Evolutionary conservation across 2,888 invertebrate species (phyloP).

Genomic region (Acronicta psi): DNA sequence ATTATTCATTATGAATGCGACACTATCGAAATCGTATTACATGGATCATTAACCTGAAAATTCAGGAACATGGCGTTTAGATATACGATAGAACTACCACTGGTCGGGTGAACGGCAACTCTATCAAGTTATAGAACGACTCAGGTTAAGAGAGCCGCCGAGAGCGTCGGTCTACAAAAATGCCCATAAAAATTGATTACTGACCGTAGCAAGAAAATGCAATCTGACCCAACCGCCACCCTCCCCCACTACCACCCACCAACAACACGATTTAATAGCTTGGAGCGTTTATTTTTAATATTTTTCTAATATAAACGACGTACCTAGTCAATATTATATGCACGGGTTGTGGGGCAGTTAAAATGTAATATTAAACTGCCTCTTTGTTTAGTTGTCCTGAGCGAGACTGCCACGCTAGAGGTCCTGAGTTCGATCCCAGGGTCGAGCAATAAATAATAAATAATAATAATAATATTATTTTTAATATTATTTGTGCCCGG

Average conservation of each 20-base stretch:
- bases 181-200: slow-evolving; percentile 87
- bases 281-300: slow-evolving; percentile 77
- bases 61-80: slow-evolving; percentile 5
- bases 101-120: slow-evolving; percentile 2
- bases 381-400: too few relatives aligned
- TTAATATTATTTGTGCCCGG: too few relatives aligned
- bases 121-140: slow-evolving; percentile 24
- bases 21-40: slow-evolving; percentile 6
- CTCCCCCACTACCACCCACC: slow-evolving; percentile 53
- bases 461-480: too few relatives aligned
- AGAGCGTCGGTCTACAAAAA: slow-evolving; percentile 76
- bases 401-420: too few relatives aligned
- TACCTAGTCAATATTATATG: slow-evolving; percentile 57
- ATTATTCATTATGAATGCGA: not conserved
- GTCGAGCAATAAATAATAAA: too few relatives aligned
- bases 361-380: slow-evolving; percentile 50
- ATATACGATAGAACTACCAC: slow-evolving; percentile 3
- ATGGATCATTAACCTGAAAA: not conserved
- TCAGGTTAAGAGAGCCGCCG: slow-evolving; percentile 45
- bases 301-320: slow-evolving; percentile 73
- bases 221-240: slow-evolving; percentile 73
- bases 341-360: slow-evolving; percentile 29
- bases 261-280: slow-evolving; percentile 73
- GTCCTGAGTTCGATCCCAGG: too few relatives aligned
- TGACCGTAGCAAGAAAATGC: slow-evolving; percentile 85